Conservation (phyloP, 2,113 vertebrate genomes). For the Scartelaos histophorus region DNA sequence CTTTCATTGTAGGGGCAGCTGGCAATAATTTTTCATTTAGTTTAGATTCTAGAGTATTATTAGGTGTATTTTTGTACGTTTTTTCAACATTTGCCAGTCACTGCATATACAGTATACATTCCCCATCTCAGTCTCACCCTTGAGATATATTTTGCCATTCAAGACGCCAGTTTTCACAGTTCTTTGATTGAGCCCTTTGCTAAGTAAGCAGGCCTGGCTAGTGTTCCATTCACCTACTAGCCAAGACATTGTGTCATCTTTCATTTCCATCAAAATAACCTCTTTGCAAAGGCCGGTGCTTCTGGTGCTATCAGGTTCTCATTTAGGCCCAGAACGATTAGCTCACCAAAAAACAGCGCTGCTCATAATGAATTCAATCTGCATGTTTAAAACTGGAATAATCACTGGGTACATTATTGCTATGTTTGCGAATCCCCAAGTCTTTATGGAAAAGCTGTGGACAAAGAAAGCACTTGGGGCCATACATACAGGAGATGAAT, state of each 20-base stretch:
- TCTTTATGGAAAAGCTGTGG: conserved; percentile 11
- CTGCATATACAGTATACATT: conserved; percentile 36
- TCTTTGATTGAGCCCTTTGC: conserved; percentile 41
- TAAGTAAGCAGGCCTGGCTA: conserved; percentile 39
- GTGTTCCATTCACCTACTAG: conserved; percentile 41
- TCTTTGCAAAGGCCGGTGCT: conserved; percentile 17
- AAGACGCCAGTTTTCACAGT: conserved; percentile 16
- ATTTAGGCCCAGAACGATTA: conserved; percentile 42
- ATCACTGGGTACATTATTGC: conserved; percentile 16
- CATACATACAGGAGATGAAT: conserved; percentile 20
- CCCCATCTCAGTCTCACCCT: conserved; percentile 20
- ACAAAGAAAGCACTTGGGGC: conserved; percentile 35
- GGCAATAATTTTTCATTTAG: too few species aligned
- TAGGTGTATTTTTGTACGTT: not conserved
- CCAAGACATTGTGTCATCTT: conserved; percentile 46
- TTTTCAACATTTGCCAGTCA: conserved; percentile 11
- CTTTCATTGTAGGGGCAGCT: too few species aligned
- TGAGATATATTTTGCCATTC: conserved; percentile 36
- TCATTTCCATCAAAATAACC: conserved; percentile 52
- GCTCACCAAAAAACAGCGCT: conserved; percentile 22
- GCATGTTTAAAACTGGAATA: conserved; percentile 34
- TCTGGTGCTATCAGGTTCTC: conserved; percentile 34
- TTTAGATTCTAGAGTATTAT: too few species aligned
- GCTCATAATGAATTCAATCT: conserved; percentile 46
- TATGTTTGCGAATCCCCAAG: not conserved